Conservation (phyloP, 2,888 invertebrate species). For the Zygothrica quintamaculata region DNA sequence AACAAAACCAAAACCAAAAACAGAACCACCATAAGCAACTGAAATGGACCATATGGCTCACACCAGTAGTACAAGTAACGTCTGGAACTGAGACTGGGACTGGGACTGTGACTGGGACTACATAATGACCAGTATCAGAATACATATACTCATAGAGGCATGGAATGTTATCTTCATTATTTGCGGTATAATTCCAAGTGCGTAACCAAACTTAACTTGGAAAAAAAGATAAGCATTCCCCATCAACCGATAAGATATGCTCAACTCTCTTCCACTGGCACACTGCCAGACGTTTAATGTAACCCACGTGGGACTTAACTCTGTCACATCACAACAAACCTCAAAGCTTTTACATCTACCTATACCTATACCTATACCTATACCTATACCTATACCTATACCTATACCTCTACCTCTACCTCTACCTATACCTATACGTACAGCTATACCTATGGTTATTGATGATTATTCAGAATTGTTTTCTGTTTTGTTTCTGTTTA, state of each 20-base stretch:
- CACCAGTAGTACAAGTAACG: too few species aligned
- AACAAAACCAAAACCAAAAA: background rate
- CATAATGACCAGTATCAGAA: background rate
- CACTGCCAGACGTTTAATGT: background rate
- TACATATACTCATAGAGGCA: background rate
- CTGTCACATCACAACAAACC: too few species aligned
- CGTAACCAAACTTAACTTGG: conserved; percentile 63
- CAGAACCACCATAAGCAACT: background rate
- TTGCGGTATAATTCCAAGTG: conserved; percentile 64
- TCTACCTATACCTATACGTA: background rate
- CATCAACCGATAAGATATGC: conserved; percentile 55
- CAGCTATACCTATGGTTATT: conserved; percentile 62
- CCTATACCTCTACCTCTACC: too few species aligned
- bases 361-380: background rate
- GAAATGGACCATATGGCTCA: conserved; percentile 9
- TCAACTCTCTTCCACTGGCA: conserved; percentile 10
- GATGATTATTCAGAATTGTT: conserved; percentile 56
- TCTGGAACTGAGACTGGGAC: too few species aligned
- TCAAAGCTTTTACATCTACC: too few species aligned
- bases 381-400: conserved; percentile 61
- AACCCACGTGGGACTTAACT: conserved; percentile 30
- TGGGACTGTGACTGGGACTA: background rate
- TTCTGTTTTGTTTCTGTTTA: too few species aligned
- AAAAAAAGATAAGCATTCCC: conserved; percentile 55
- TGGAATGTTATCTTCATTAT: conserved; percentile 57